Evolutionary conservation across 2,888 invertebrate species (phyloP).

Genomic region (Andrena bucephala): DNA sequence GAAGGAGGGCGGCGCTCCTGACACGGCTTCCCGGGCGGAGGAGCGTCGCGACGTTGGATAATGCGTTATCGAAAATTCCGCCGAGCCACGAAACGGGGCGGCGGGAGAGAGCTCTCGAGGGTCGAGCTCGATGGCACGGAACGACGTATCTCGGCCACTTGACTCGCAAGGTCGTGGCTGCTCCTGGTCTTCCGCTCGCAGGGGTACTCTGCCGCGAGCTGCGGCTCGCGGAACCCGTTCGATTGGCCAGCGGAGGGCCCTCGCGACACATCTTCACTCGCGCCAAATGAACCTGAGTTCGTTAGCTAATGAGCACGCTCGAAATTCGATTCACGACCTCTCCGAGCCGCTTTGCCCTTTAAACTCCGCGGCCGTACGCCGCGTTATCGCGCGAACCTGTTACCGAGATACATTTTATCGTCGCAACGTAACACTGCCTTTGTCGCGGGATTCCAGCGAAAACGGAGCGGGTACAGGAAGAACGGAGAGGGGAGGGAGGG

Average conservation of each 20-base stretch:
- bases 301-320: background rate
- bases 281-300: background rate
- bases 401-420: background rate
- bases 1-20: background rate
- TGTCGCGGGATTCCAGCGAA: background rate
- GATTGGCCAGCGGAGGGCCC: background rate
- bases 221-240: background rate
- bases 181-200: background rate
- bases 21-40: background rate
- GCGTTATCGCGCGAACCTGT: background rate
- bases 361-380: too few relatives aligned
- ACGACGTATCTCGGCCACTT: conserved; percentile 34
- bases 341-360: too few relatives aligned
- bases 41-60: background rate
- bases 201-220: conserved; percentile 1
- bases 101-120: background rate
- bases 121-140: conserved; percentile 34
- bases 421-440: background rate
- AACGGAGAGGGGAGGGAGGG: background rate
- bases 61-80: background rate
- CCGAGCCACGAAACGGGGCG: background rate
- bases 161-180: conserved; percentile 52
- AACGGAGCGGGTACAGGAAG: background rate
- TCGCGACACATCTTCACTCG: too few relatives aligned
- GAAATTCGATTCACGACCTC: background rate